Evolutionary conservation across 2,797 vertebrate genomes (phyloP).

Genomic region (Okamejei kenojei): DNA sequence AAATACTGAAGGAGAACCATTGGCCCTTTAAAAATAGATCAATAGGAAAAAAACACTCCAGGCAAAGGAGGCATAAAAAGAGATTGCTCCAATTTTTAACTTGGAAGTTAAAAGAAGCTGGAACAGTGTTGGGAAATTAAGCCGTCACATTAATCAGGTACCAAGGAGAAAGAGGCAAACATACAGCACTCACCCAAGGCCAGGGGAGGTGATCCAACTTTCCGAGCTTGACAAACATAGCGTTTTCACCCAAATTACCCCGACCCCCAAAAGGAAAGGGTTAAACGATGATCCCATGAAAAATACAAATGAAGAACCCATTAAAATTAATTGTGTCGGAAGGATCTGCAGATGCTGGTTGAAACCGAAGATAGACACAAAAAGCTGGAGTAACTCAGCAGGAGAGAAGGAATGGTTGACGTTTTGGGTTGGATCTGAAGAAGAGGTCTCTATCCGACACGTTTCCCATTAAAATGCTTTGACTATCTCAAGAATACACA

Average conservation of each 20-base stretch:
- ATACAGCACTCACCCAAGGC: neutral
- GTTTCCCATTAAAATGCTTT: neutral
- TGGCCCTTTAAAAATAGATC: constrained; percentile 34
- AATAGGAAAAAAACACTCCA: constrained; percentile 10
- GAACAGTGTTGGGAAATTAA: neutral
- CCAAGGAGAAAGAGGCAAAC: constrained; percentile 14
- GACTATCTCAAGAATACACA: neutral
- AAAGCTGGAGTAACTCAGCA: too few species aligned
- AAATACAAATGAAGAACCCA: neutral
- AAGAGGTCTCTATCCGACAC: too few species aligned
- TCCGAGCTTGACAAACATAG: neutral
- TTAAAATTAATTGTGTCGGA: too few species aligned
- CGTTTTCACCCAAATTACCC: neutral
- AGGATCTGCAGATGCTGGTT: too few species aligned
- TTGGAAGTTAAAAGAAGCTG: neutral
- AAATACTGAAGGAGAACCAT: constrained; percentile 18
- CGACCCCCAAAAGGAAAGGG: neutral
- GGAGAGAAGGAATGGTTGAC: too few species aligned
- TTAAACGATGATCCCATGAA: too few species aligned
- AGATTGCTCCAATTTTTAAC: constrained; percentile 24
- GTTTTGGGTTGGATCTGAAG: too few species aligned
- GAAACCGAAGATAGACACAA: too few species aligned
- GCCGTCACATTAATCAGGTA: constrained; percentile 27
- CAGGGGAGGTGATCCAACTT: neutral
- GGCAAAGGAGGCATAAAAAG: constrained; percentile 34